Conservation (phyloP, 1,140 invertebrate genomes). For the Ceratina australensis region DNA sequence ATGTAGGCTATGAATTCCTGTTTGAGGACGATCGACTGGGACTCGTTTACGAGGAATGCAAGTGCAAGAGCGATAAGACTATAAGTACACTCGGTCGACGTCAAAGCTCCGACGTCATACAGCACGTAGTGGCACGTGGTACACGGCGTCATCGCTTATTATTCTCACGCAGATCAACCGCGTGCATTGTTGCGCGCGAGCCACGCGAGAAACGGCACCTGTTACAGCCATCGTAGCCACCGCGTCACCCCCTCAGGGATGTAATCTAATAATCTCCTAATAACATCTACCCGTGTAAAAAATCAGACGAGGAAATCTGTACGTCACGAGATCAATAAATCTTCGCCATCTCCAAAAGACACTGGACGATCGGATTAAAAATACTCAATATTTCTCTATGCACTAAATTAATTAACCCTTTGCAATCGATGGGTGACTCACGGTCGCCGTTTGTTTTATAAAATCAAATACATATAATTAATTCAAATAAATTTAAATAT, state of each 20-base stretch:
- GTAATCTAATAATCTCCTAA: too few relatives aligned
- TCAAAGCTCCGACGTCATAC: slow-evolving; percentile 29
- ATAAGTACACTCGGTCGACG: slow-evolving; percentile 9
- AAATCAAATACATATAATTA: too few relatives aligned
- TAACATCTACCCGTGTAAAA: background rate
- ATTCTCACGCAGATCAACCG: slow-evolving; percentile 37
- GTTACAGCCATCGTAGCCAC: background rate
- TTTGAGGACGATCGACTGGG: background rate
- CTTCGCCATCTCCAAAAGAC: too few relatives aligned
- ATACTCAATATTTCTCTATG: too few relatives aligned
- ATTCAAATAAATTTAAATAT: too few relatives aligned
- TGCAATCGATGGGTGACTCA: too few relatives aligned
- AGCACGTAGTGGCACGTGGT: slow-evolving; percentile 21
- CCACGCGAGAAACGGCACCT: slow-evolving; percentile 31
- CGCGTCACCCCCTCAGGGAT: background rate
- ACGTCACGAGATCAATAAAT: too few relatives aligned
- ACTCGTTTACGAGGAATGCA: background rate
- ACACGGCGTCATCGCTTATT: slow-evolving; percentile 41
- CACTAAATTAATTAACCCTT: too few relatives aligned
- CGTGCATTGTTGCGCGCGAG: slow-evolving; percentile 27
- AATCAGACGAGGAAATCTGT: background rate
- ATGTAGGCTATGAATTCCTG: background rate
- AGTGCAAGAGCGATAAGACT: slow-evolving; percentile 4
- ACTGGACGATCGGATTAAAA: too few relatives aligned
- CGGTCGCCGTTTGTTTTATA: too few relatives aligned